Evolutionary conservation across 1,140 invertebrate genomes (phyloP).

Genomic region (Neodiprion virginianus): DNA sequence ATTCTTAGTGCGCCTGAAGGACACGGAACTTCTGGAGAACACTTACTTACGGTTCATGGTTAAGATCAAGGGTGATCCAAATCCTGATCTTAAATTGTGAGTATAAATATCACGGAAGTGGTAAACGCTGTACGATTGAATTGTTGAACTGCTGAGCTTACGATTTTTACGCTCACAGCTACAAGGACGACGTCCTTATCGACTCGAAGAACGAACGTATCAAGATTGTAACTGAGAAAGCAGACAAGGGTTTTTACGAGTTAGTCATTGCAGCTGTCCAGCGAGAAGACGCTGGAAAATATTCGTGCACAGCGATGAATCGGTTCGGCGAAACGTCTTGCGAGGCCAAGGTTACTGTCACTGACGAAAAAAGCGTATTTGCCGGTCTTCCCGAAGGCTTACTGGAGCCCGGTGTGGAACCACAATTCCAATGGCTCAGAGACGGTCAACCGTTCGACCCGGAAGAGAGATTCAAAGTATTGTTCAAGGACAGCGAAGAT

Average conservation of each 20-base stretch:
- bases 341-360: constrained; percentile 80
- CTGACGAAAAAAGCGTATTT: constrained; percentile 85
- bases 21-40: constrained; percentile 86
- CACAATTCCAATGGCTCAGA: constrained; percentile 88
- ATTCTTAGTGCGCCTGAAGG: constrained; percentile 83
- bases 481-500: constrained; percentile 92
- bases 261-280: constrained; percentile 86
- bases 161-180: constrained; percentile 65
- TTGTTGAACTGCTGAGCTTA: constrained; percentile 14
- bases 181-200: constrained; percentile 81
- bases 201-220: constrained; percentile 73
- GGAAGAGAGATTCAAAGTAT: constrained; percentile 92
- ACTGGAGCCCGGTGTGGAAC: constrained; percentile 77
- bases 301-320: constrained; percentile 88
- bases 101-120: constrained; percentile 48
- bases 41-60: constrained; percentile 90
- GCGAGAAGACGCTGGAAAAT: constrained; percentile 83
- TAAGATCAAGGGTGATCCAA: constrained; percentile 86
- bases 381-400: constrained; percentile 72
- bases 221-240: constrained; percentile 75
- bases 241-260: constrained; percentile 88
- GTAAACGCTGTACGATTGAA: constrained; percentile 18
- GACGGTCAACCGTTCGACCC: constrained; percentile 90
- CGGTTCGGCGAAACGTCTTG: constrained; percentile 79
- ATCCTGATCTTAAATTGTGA: constrained; percentile 86